phyloP scores from a whole-genome alignment of 2,888 invertebrate species.

The Uropetala carovei region DNA sequence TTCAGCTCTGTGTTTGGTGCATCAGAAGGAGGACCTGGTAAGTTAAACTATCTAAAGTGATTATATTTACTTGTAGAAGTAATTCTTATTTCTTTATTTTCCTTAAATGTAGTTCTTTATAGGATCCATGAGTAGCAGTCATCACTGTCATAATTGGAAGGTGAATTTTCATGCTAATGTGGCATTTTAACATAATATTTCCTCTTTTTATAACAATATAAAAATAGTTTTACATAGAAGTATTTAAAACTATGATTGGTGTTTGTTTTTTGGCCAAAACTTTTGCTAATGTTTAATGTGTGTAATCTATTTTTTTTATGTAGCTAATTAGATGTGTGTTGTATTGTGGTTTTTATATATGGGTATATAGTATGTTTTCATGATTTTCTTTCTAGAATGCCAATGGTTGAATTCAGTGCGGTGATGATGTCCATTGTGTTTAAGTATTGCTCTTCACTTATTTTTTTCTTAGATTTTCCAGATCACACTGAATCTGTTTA shows the following conservation, averaged over 20 bases:
- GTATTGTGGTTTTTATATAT: conserved; percentile 52
- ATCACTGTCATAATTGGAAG: conserved; percentile 50
- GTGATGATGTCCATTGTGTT: conserved; percentile 61
- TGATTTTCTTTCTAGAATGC: conserved; percentile 61
- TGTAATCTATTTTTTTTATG: conserved; percentile 18
- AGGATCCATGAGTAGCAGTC: conserved; percentile 65
- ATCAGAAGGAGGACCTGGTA: conserved; percentile 79
- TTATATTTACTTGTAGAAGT: conserved; percentile 65
- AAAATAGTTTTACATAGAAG: conserved; percentile 44
- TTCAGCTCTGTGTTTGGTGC: conserved; percentile 92
- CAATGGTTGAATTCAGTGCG: conserved; percentile 64
- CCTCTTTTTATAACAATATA: conserved; percentile 6
- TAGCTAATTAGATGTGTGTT: conserved; percentile 58
- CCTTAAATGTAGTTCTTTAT: conserved; percentile 66
- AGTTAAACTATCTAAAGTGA: conserved; percentile 71
- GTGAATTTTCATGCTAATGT: conserved; percentile 52
- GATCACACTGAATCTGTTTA: conserved; percentile 42
- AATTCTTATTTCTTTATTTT: conserved; percentile 64
- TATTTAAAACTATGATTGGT: conserved; percentile 19
- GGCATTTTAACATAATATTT: background rate
- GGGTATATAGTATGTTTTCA: conserved; percentile 61
- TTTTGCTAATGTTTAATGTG: conserved; percentile 59
- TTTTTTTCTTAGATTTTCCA: conserved; percentile 56
- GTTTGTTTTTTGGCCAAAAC: conserved; percentile 37
- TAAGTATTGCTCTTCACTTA: conserved; percentile 55